Evolutionary conservation across 1,140 invertebrate genomes (phyloP).

Genomic region (Oryctes rhinoceros): DNA sequence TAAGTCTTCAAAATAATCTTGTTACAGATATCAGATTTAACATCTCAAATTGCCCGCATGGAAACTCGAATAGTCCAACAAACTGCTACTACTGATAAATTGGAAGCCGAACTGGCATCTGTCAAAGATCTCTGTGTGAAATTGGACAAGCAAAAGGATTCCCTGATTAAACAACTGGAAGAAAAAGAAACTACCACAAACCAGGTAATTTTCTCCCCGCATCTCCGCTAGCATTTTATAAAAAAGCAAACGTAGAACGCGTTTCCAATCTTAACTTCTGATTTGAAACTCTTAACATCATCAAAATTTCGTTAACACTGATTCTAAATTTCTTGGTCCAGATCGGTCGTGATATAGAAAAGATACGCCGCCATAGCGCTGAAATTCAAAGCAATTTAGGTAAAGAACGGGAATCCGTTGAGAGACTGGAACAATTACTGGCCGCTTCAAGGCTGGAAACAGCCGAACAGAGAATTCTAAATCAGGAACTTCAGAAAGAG

Average conservation of each 20-base stretch:
- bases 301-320: background rate
- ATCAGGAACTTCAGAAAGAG: slow-evolving; percentile 65
- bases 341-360: slow-evolving; percentile 45
- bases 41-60: slow-evolving; percentile 64
- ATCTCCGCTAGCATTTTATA: background rate
- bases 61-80: slow-evolving; percentile 64
- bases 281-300: too few species aligned
- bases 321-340: background rate
- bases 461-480: slow-evolving; percentile 62
- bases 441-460: slow-evolving; percentile 64
- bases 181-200: slow-evolving; percentile 59
- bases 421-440: slow-evolving; percentile 64
- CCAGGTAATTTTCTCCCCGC: slow-evolving; percentile 54
- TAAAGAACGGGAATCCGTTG: slow-evolving; percentile 62
- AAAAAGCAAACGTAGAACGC: too few species aligned
- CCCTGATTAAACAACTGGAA: slow-evolving; percentile 59
- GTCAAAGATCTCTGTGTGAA: slow-evolving; percentile 65
- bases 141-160: slow-evolving; percentile 66
- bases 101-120: slow-evolving; percentile 62
- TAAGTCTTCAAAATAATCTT: background rate
- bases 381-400: slow-evolving; percentile 61
- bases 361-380: slow-evolving; percentile 61
- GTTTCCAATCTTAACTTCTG: too few species aligned
- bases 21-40: slow-evolving; percentile 64
- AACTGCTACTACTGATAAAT: slow-evolving; percentile 57